Evolutionary conservation across 2,888 invertebrate species (phyloP), one percentile per base, ranked within the genome.

Genomic region (Hyppa rectilinea): DNA sequence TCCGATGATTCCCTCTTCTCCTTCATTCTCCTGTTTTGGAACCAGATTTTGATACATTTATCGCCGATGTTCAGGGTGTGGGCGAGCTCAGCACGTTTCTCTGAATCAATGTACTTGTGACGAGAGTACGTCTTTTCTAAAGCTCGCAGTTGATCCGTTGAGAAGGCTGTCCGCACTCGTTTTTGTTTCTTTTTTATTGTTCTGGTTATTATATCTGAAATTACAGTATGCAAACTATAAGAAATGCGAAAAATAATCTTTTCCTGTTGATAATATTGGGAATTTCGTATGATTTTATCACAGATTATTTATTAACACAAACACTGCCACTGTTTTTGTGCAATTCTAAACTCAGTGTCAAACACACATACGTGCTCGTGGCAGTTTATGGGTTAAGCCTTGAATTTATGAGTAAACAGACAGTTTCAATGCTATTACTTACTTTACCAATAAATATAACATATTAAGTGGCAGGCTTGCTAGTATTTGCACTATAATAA

Each of bases 21-120:
- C 76, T 97, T 97, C 98, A 98, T 98, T 34, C 98, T 94, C 34
- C 98, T 95, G 87, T 98, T 98, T 88, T 98, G 98, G 89, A 98
- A 98, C 98, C 98, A 98, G 47, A 98, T 97, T 90, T 98, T 98
- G 67, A 98, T 97, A 88, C 97, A 97, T 65, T 97, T 96, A 83
- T 98, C 98, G 1, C 96, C 96, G 4, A 98, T 94, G 56, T 95
- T 96, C 0, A 98, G 92, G 1, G 91, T 82, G 0, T 96, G 90
- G 0, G 98, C 97, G 88, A 98, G 95, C 80, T 97, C 96, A 50
- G 96, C 97, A 49, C 98, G 96, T 50, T 96, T 92, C 0, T 97
- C 96, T 4, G 97, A 93, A 83, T 97, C 97, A 2, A 98, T 92
- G 88, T 98, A 98, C 75, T 96, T 96, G 71, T 96, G 96, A 12